Conservation (phyloP, 2,113 vertebrate genomes). For the Malurus melanocephalus region DNA sequence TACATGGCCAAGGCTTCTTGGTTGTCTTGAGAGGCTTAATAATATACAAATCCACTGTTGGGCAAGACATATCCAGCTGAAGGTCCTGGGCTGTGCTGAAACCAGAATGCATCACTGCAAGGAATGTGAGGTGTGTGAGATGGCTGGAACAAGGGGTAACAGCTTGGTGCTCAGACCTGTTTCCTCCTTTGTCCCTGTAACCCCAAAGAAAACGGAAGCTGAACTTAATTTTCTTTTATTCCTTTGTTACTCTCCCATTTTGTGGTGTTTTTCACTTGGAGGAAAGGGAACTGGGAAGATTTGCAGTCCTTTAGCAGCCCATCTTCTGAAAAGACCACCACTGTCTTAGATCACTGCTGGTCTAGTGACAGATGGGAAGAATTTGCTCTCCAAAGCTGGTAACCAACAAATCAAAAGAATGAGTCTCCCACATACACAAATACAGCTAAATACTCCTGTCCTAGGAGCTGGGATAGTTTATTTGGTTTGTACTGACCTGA, state of each 20-base stretch:
- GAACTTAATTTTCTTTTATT: not conserved
- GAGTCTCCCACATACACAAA: not conserved
- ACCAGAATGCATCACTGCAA: not conserved
- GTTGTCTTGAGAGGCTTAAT: not conserved
- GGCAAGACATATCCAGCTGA: not conserved
- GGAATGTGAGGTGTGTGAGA: not conserved
- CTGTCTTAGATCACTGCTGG: not conserved
- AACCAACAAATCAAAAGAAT: not conserved
- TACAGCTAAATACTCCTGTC: not conserved
- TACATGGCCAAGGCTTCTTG: not conserved
- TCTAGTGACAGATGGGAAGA: not conserved
- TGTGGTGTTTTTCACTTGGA: not conserved
- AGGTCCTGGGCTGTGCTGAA: not conserved
- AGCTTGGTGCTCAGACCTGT: not conserved
- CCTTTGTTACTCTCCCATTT: not conserved
- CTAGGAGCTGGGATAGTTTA: not conserved
- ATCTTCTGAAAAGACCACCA: not conserved
- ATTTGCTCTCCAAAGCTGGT: not conserved
- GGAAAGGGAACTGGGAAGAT: not conserved
- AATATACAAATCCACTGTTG: not conserved
- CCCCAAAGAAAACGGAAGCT: not conserved
- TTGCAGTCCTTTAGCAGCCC: not conserved
- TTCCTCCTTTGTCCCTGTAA: not conserved
- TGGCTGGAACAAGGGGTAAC: not conserved
- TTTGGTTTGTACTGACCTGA: slow-evolving; percentile 40